Evolutionary conservation across 2,888 invertebrate genomes (phyloP).

Genomic region (Rhogogaster chlorosoma): DNA sequence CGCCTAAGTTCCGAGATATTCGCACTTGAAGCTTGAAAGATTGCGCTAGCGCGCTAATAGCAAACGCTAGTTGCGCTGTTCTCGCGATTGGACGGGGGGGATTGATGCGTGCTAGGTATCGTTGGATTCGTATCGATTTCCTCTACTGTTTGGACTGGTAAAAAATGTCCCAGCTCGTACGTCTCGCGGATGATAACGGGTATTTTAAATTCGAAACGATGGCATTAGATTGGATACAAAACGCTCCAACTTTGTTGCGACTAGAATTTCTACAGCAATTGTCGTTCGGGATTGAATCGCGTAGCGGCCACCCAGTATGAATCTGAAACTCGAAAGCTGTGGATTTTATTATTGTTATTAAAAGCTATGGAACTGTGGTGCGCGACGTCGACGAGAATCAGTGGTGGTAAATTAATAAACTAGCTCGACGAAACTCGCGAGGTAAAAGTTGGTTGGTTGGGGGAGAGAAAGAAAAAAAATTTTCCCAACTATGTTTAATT

Average conservation of each 20-base stretch:
- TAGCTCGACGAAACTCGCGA: not conserved
- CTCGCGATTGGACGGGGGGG: not conserved
- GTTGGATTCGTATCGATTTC: not conserved
- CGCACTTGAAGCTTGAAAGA: not conserved
- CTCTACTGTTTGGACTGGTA: not conserved
- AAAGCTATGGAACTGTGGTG: not conserved
- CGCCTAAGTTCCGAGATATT: not conserved
- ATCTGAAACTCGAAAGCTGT: not conserved
- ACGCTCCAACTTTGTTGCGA: not conserved
- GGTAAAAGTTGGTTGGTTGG: not conserved
- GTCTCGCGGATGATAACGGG: not conserved
- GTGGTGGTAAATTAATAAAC: conserved; percentile 14
- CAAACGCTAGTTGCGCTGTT: not conserved
- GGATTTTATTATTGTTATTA: conserved; percentile 14
- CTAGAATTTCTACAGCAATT: not conserved
- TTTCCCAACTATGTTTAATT: not conserved
- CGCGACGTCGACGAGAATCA: not conserved
- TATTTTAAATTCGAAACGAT: not conserved
- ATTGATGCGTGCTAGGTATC: not conserved
- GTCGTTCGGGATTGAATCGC: not conserved
- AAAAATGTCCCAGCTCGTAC: not conserved
- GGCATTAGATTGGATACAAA: not conserved
- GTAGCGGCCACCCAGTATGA: not conserved
- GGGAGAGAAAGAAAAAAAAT: not conserved
- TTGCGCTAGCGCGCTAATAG: not conserved